Evolutionary conservation across 1,140 invertebrate species (phyloP), one percentile per base, ranked within the genome.

Genomic region (Drosophila prosaltans): DNA sequence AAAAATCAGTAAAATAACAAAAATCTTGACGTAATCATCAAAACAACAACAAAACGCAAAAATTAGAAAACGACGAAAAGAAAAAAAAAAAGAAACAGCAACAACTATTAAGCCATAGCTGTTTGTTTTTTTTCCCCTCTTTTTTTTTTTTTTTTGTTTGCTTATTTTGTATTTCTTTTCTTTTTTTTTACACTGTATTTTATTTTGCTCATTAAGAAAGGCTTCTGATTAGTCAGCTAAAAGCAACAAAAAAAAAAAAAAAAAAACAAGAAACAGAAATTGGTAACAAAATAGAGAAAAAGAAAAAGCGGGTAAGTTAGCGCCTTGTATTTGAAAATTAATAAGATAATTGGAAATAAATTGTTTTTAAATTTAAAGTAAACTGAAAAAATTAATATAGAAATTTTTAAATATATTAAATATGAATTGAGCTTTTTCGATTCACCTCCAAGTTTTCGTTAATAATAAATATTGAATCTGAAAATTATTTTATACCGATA

Each of bases 1-100:
- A 65, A 79, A 80, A 77, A 88, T 90, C 80, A 69, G 72, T 74
- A 77, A 90, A 82, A 82, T 75, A 90, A 86, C 76, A 90, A 90
- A 85, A 82, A 80, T 90, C 86, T 90, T 90, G 86, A 90, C 86
- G 86, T 90, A 90, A 90, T 90, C 86, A 69, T 78, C 59, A 36
- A 72, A 81, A 79, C 78, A 74, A 73, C 67, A 88, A 73, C 48
- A 65, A 74, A 80, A 61, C 62, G 60, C 76, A 41, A 72, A 72
- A 73, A 51, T 51, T 51, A 51, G 54, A 78, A 77, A 76, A 62
- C 43, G 57, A 54, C 26, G 45, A 72, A 81, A 39, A 68, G 64
- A 43, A 72, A 81, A 39, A 65, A 67, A 39, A 64, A 77, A 48
- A 58, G 71, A n/a, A n/a, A 28, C 60, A 72, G 41, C 54, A 58